A percentile compares a stretch with the other conserved stretches of the same genome.
Evolutionary conservation across 1,140 invertebrate species (phyloP).

Genomic region (Microplitis demolitor): DNA sequence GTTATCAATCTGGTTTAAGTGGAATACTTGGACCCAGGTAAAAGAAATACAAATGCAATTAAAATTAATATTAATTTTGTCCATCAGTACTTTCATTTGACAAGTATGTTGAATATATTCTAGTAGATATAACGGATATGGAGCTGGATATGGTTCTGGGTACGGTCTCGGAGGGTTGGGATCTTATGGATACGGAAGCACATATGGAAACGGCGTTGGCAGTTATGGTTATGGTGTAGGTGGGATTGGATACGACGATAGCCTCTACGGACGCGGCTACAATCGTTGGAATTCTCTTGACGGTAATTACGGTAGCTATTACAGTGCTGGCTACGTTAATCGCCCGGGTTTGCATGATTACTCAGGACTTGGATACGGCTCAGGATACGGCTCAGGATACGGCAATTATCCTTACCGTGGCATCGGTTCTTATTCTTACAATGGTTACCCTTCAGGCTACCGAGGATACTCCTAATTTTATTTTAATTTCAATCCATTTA

Average conservation of each 20-base stretch:
- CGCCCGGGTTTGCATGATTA: conserved; percentile 28
- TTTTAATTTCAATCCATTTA: too few relatives aligned
- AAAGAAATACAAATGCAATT: too few relatives aligned
- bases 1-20: too few relatives aligned
- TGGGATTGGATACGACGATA: conserved; percentile 21
- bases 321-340: conserved; percentile 20
- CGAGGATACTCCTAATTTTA: conserved; percentile 14
- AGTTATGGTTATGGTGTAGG: conserved; percentile 26
- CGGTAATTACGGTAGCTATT: conserved; percentile 32
- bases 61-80: not conserved
- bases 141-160: conserved; percentile 24
- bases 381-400: conserved; percentile 29
- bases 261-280: conserved; percentile 9
- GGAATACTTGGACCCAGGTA: too few relatives aligned
- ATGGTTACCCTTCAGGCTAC: conserved; percentile 2
- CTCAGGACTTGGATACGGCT: conserved; percentile 23
- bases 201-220: conserved; percentile 27
- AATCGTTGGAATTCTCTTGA: conserved; percentile 17
- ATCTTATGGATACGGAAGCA: not conserved
- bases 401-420: conserved; percentile 39
- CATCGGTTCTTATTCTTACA: conserved; percentile 32
- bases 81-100: too few relatives aligned
- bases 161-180: conserved; percentile 23
- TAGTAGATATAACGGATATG: conserved; percentile 30
- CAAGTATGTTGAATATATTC: too few relatives aligned